Conservation (phyloP, 2,797 vertebrate genomes). For the Acrocephalus scirpaceus region DNA sequence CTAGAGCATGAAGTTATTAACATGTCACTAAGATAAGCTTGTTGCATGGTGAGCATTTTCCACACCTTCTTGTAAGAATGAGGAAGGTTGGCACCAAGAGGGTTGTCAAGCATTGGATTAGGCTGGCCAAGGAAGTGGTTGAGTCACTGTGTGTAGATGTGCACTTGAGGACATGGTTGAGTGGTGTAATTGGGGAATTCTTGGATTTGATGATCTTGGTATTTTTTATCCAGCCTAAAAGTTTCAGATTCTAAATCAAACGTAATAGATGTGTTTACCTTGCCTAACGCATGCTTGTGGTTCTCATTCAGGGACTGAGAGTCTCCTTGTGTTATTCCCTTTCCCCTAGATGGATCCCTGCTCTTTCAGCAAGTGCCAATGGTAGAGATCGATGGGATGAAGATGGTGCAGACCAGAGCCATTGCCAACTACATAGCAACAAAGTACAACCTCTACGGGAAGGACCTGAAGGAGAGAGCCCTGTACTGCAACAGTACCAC, state of each 20-base stretch:
- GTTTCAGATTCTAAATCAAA: neutral
- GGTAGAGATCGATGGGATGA: slow-evolving; percentile 89
- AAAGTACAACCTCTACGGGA: slow-evolving; percentile 85
- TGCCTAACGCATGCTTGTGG: neutral
- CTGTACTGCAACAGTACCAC: slow-evolving; percentile 72
- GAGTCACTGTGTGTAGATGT: too few species aligned
- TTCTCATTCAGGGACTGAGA: neutral
- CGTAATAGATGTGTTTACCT: neutral
- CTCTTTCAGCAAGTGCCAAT: slow-evolving; percentile 87
- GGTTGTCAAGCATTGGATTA: neutral
- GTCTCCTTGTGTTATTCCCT: neutral
- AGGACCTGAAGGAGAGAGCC: slow-evolving; percentile 81
- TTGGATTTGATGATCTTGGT: too few species aligned
- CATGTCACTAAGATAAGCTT: neutral
- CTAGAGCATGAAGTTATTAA: neutral
- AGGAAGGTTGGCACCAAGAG: neutral
- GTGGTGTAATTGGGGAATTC: too few species aligned
- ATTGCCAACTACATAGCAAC: slow-evolving; percentile 85
- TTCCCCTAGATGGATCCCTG: slow-evolving; percentile 76
- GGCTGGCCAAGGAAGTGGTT: too few species aligned
- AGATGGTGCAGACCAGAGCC: slow-evolving; percentile 84
- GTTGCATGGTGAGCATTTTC: neutral
- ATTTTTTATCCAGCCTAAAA: neutral
- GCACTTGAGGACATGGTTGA: too few species aligned
- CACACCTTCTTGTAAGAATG: neutral